Conservation (phyloP, 2,888 invertebrate species). For the Caenorhabditis plicata region DNA sequence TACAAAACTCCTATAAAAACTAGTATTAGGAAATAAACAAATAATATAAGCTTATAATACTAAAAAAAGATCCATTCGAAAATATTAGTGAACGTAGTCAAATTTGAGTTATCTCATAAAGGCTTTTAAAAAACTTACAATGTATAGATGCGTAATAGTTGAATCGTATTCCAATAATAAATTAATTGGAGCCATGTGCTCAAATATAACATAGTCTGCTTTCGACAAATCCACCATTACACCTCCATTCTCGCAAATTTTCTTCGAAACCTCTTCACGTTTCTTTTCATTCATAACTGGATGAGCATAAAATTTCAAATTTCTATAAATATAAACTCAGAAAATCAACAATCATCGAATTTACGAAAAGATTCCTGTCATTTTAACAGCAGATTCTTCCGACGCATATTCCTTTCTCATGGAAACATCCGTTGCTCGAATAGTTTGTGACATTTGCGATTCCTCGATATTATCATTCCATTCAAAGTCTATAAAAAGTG, state of each 20-base stretch:
- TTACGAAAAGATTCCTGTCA: slow-evolving; percentile 4
- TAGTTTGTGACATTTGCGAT: background rate
- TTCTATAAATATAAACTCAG: background rate
- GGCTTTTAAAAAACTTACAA: slow-evolving; percentile 7
- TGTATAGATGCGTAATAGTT: slow-evolving; percentile 15
- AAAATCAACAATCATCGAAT: background rate
- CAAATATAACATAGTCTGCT: slow-evolving; percentile 11
- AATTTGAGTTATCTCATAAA: too few species aligned
- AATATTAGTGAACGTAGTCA: too few species aligned
- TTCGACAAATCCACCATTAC: background rate
- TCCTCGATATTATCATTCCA: background rate
- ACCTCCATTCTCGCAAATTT: slow-evolving; percentile 5
- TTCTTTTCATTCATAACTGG: background rate
- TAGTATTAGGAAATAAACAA: slow-evolving; percentile 1
- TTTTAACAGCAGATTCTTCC: background rate
- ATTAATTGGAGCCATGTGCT: slow-evolving; percentile 6
- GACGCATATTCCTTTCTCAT: background rate
- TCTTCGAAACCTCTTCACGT: background rate
- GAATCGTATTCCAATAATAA: slow-evolving; percentile 4
- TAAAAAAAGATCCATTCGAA: background rate
- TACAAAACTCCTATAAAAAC: slow-evolving; percentile 11
- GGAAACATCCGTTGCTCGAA: background rate
- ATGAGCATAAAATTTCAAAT: background rate
- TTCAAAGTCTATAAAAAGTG: background rate
- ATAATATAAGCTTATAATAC: background rate